These are phyloP conservation scores for Haemorhous mexicanus DNA, from an alignment of 2,113 vertebrate genomes.

Conservation along the genomic window DNA sequence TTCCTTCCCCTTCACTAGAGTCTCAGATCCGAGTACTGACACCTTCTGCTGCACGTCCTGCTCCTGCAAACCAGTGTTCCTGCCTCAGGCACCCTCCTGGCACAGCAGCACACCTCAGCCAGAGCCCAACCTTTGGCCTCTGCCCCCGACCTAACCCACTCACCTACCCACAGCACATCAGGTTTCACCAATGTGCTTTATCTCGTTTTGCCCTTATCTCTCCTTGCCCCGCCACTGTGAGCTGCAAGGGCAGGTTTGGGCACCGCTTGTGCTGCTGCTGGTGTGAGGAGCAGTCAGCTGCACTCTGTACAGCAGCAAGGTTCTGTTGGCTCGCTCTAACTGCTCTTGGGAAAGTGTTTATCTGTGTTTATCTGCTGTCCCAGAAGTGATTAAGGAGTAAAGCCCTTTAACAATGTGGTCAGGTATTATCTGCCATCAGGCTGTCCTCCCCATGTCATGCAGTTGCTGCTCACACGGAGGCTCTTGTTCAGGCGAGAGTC, in stretches of 20 bases:
- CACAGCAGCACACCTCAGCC: neutral
- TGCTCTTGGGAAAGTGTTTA: neutral
- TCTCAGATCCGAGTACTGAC: neutral
- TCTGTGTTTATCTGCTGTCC: neutral
- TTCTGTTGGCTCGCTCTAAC: neutral
- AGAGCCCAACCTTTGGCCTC: neutral
- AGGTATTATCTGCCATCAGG: neutral
- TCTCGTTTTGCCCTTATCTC: neutral
- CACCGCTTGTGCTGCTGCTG: neutral
- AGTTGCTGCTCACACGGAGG: fast-evolving
- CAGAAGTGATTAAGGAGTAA: neutral
- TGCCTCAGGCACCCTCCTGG: neutral
- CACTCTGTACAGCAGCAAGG: neutral
- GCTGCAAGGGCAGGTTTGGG: neutral
- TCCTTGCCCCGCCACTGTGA: neutral
- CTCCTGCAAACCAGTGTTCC: neutral
- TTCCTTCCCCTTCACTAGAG: neutral
- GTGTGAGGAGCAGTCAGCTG: neutral
- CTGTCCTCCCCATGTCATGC: neutral
- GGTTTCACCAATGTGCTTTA: neutral
- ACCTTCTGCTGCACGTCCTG: neutral
- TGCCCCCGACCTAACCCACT: neutral
- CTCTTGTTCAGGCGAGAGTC: neutral
- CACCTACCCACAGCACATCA: neutral
- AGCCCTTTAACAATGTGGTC: neutral